phyloP scores from a whole-genome alignment of 1,140 invertebrate species.

The Microplitis demolitor region DNA sequence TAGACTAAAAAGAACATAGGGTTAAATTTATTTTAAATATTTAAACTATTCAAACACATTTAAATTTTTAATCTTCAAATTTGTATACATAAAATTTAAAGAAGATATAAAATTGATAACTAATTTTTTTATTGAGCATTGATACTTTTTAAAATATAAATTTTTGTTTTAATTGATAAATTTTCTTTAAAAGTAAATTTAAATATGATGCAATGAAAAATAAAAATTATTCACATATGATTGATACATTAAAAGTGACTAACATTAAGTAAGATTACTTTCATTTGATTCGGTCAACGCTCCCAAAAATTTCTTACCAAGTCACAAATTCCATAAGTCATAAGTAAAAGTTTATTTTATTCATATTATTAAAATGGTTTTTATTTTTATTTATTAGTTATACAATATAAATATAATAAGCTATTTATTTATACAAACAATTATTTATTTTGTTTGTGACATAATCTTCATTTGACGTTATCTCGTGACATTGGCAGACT shows the following conservation, averaged over 20 bases:
- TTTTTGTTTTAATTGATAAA: slow-evolving; percentile 9
- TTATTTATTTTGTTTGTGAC: background rate
- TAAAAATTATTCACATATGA: background rate
- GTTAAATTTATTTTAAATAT: background rate
- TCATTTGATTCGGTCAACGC: slow-evolving; percentile 18
- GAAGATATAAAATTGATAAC: too few species aligned
- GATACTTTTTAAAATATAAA: background rate
- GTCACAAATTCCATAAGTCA: background rate
- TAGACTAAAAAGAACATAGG: background rate
- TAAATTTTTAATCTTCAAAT: too few species aligned
- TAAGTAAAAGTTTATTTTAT: slow-evolving; percentile 6
- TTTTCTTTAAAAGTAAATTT: background rate
- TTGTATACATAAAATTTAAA: too few species aligned
- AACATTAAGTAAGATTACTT: slow-evolving; percentile 13
- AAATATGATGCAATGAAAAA: background rate
- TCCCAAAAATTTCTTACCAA: slow-evolving; percentile 15
- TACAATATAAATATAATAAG: too few species aligned
- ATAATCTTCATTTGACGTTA: background rate
- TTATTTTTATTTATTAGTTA: background rate
- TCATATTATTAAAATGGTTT: background rate
- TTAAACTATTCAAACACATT: too few species aligned
- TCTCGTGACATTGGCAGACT: slow-evolving; percentile 16
- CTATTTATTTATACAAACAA: too few species aligned
- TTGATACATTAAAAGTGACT: slow-evolving; percentile 16
- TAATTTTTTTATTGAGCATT: background rate